phyloP scores from a whole-genome alignment of 2,113 vertebrate species.

The Triplophysa rosa region DNA sequence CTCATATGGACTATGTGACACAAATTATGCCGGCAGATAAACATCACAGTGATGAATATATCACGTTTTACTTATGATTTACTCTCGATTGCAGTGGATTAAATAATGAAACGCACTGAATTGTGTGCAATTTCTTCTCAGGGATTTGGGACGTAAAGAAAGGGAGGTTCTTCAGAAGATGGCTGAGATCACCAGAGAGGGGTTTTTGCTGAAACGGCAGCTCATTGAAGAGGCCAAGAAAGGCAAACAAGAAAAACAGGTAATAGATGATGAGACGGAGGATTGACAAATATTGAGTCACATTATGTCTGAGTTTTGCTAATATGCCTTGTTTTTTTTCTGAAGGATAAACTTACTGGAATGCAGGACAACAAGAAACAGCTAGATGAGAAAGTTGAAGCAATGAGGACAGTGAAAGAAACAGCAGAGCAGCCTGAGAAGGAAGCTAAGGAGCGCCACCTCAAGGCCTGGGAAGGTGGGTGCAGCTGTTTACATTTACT shows the following conservation, averaged over 20 bases:
- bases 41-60: not conserved
- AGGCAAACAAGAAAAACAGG: slow-evolving; percentile 85
- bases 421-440: slow-evolving; percentile 83
- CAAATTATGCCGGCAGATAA: not conserved
- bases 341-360: slow-evolving; percentile 77
- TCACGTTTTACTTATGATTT: not conserved
- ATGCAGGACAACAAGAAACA: slow-evolving; percentile 75
- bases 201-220: slow-evolving; percentile 82
- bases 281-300: not conserved
- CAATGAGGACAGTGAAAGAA: slow-evolving; percentile 78
- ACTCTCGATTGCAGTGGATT: not conserved
- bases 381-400: slow-evolving; percentile 79
- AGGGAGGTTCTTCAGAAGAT: slow-evolving; percentile 80
- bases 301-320: not conserved
- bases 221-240: slow-evolving; percentile 86
- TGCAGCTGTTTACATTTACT: not conserved
- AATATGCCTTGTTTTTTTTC: not conserved
- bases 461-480: slow-evolving; percentile 85
- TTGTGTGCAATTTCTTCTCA: slow-evolving; percentile 49
- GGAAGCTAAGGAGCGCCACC: slow-evolving; percentile 85
- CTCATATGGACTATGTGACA: not conserved
- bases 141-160: slow-evolving; percentile 85
- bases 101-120: not conserved
- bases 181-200: slow-evolving; percentile 85
- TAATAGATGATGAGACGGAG: slow-evolving; percentile 46